Evolutionary conservation across 2,797 vertebrate genomes (phyloP).

Genomic region (Taenioides sp.): DNA sequence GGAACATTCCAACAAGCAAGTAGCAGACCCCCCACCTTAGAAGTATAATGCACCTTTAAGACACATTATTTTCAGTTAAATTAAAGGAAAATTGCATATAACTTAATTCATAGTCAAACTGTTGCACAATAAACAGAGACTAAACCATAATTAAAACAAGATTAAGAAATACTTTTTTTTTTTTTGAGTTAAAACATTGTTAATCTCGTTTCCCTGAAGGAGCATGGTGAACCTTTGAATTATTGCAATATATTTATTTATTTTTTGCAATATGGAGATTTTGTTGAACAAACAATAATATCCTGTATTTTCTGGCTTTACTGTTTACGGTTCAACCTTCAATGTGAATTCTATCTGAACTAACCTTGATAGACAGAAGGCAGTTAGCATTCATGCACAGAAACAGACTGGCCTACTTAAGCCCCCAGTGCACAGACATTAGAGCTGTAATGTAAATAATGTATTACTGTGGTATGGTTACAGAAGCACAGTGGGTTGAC

Average conservation of each 20-base stretch:
- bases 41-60: neutral
- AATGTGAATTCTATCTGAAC: neutral
- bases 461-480: constrained; percentile 40
- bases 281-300: no score
- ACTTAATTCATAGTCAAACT: neutral
- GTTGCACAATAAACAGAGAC: no score
- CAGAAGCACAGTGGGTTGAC: constrained; percentile 21
- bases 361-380: constrained; percentile 12
- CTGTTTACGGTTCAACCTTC: neutral
- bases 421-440: constrained; percentile 39
- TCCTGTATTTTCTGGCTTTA: neutral
- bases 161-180: no score
- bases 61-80: neutral
- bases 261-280: no score
- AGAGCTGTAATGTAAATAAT: constrained; percentile 63
- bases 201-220: no score
- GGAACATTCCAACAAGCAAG: no score
- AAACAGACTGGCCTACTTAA: constrained; percentile 53
- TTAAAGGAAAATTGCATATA: neutral
- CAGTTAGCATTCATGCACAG: neutral
- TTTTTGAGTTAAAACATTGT: no score
- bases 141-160: neutral
- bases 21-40: no score
- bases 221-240: no score
- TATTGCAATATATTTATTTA: no score